These are phyloP conservation scores for Trichacis sp. DNA, from an alignment of 2,888 invertebrate species.

Conservation along the genomic window DNA sequence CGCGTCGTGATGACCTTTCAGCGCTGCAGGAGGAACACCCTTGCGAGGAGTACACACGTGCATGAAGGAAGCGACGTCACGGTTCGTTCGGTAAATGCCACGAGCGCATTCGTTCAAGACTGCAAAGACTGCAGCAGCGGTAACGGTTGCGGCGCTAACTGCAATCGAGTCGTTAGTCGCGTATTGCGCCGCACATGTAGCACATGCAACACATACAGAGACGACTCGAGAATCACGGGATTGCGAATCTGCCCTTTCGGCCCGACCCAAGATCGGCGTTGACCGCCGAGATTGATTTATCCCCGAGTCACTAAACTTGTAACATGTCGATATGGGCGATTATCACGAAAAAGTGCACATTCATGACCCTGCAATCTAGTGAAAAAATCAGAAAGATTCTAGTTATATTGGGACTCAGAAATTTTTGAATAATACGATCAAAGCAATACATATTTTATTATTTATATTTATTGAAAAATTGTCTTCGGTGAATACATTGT, in stretches of 20 bases:
- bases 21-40: slow-evolving; percentile 32
- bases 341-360: too few relatives aligned
- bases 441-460: too few relatives aligned
- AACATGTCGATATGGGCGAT: too few relatives aligned
- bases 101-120: slow-evolving; percentile 30
- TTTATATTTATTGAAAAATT: too few relatives aligned
- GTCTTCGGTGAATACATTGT: too few relatives aligned
- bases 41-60: slow-evolving; percentile 17
- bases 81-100: slow-evolving; percentile 40
- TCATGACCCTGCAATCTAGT: too few relatives aligned
- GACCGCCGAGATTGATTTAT: slow-evolving; percentile 47
- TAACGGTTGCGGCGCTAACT: slow-evolving; percentile 26
- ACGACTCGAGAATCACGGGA: slow-evolving; percentile 42
- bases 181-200: slow-evolving; percentile 22
- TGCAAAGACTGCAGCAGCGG: too few relatives aligned
- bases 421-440: too few relatives aligned
- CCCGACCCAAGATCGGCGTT: slow-evolving; percentile 39
- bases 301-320: background rate
- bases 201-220: too few relatives aligned
- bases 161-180: slow-evolving; percentile 36
- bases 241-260: slow-evolving; percentile 51
- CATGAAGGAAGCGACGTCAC: slow-evolving; percentile 28
- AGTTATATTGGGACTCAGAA: too few relatives aligned
- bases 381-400: too few relatives aligned
- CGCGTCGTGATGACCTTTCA: slow-evolving; percentile 41